These are phyloP conservation scores for Chaitophorus viminalis DNA, from an alignment of 2,888 invertebrate species.

Conservation along the genomic window DNA sequence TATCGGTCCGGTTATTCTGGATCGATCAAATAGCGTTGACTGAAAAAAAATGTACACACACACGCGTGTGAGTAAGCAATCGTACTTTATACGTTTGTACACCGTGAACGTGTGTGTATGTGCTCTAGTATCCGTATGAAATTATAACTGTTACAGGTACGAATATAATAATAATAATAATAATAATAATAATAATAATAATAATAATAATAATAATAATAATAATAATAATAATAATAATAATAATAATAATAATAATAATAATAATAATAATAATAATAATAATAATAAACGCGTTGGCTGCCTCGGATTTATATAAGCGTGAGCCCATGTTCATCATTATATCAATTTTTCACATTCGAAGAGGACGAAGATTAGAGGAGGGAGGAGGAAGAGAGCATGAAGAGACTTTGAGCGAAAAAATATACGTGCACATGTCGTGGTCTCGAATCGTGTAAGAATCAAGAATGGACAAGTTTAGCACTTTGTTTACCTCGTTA, in stretches of 20 bases:
- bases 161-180: too few species aligned
- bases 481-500: too few species aligned
- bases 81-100: neutral
- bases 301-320: conserved; percentile 30
- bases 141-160: conserved; percentile 46
- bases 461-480: too few species aligned
- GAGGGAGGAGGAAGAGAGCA: neutral
- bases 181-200: too few species aligned
- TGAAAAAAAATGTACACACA: conserved; percentile 37
- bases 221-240: too few species aligned
- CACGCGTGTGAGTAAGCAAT: neutral
- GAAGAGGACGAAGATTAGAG: neutral
- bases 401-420: neutral
- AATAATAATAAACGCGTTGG: too few species aligned
- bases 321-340: neutral
- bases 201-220: too few species aligned
- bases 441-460: too few species aligned
- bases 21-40: conserved; percentile 53
- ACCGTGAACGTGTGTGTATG: neutral
- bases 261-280: too few species aligned
- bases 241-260: too few species aligned
- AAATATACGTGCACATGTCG: too few species aligned
- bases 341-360: neutral
- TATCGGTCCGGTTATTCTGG: conserved; percentile 61
- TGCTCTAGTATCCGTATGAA: conserved; percentile 30